A percentile compares a stretch with the other conserved stretches of the same genome.
These are phyloP conservation scores for Nomada goodeniana DNA, from an alignment of 2,888 invertebrate species.

Conservation along the genomic window DNA sequence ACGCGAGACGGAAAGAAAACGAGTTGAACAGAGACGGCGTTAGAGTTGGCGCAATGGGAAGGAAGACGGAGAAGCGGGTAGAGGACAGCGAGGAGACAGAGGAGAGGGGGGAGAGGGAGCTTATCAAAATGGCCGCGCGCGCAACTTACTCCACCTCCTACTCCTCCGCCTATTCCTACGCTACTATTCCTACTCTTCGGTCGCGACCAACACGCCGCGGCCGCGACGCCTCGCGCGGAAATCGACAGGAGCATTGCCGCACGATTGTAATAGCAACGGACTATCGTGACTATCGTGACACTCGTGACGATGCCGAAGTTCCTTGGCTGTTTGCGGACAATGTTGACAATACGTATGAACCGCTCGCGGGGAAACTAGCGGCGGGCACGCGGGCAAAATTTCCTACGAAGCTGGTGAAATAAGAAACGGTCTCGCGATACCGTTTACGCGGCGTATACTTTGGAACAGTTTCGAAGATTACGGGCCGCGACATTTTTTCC, in stretches of 20 bases:
- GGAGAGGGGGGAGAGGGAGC: slow-evolving; percentile 80
- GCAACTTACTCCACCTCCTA: slow-evolving; percentile 70
- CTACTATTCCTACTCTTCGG: slow-evolving; percentile 64
- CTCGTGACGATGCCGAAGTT: slow-evolving; percentile 29
- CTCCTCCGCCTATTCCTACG: slow-evolving; percentile 62
- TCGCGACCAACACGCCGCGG: slow-evolving; percentile 66
- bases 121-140: slow-evolving; percentile 83
- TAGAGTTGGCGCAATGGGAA: slow-evolving; percentile 44
- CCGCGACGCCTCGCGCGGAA: slow-evolving; percentile 69
- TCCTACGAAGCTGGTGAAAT: not conserved
- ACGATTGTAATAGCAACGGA: slow-evolving; percentile 55
- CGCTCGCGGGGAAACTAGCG: slow-evolving; percentile 17
- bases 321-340: slow-evolving; percentile 33
- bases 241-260: slow-evolving; percentile 67
- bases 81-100: slow-evolving; percentile 62
- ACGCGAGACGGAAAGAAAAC: slow-evolving; percentile 49
- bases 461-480: not conserved
- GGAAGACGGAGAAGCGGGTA: slow-evolving; percentile 44
- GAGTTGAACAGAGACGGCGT: slow-evolving; percentile 33
- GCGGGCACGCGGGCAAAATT: not conserved
- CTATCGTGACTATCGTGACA: slow-evolving; percentile 64
- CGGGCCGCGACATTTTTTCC: no score
- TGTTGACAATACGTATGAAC: slow-evolving; percentile 24
- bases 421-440: not conserved
- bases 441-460: not conserved